Evolutionary conservation across 1,140 invertebrate genomes (phyloP), one percentile per base, ranked within the genome.

Genomic region (Melitaea cinxia): DNA sequence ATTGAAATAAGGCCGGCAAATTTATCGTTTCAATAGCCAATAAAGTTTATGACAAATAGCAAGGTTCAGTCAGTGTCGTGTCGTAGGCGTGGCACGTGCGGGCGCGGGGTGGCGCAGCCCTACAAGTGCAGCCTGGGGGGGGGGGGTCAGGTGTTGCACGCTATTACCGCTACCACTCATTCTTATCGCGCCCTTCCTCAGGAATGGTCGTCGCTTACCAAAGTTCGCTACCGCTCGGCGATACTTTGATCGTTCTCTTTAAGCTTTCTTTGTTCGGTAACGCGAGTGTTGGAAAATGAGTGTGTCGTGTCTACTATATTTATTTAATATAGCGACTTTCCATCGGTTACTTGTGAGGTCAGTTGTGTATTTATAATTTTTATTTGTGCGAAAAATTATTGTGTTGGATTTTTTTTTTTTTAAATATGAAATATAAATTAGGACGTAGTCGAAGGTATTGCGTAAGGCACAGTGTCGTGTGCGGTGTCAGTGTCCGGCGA

Each of bases 101-200:
- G 71, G 74, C 58, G 67, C 70, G 65, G 71, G 68, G 68, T 68
- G 71, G 65, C 63, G 77, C 64, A 83, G 77, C 82, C 89, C 76
- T 83, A 85, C 85, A 88, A 89, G 87, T 86, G 85, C 82, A 83
- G 35, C 49, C 73, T 58, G 61, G 14, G 47, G 69, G 54, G 70
- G 63, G 54, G 65, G 72, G 66, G 68, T 72, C 88, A 90, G 88
- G 87, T 89, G 88, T 78, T 82, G 78, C 79, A 80, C 70, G 76
- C 70, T 74, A 70, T 65, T 70, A 58, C 49, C 53, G 65, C 66
- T 55, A 24, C 66, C 47, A 57, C 72, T 80, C 80, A 89, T 73
- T 86, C 70, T 56, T 57, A 54, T 67, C 35, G 54, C 77, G 75
- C 59, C 72, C 73, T 50, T 77, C 70, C 54, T 28, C 60, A 52